These are phyloP conservation scores for Mastomys natalensis DNA, from an alignment of 2,113 vertebrate genomes.

Conservation along the genomic window DNA sequence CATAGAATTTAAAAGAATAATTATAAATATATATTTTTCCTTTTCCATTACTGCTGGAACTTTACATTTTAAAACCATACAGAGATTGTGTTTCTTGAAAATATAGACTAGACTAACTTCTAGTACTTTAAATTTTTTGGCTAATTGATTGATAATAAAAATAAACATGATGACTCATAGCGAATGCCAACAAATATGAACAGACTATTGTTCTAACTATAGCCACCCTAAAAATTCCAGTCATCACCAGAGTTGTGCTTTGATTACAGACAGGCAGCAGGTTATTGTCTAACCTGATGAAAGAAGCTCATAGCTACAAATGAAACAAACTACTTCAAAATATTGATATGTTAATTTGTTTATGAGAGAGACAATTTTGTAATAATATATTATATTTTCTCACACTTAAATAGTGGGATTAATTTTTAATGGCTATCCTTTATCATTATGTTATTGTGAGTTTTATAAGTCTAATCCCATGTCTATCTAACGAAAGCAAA, in stretches of 20 bases:
- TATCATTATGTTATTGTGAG: not conserved
- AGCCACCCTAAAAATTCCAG: constrained; percentile 36
- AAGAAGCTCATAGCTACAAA: not conserved
- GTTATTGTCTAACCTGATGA: not conserved
- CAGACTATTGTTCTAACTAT: constrained; percentile 34
- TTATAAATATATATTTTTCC: not conserved
- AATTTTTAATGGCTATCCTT: not conserved
- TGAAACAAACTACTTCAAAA: not conserved
- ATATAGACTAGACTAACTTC: not conserved
- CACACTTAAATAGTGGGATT: not conserved
- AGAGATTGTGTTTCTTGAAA: constrained; percentile 17
- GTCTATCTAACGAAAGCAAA: constrained; percentile 55
- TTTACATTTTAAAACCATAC: constrained; percentile 24
- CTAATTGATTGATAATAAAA: constrained; percentile 48
- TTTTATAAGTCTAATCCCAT: not conserved
- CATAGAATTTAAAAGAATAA: not conserved
- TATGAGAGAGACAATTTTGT: not conserved
- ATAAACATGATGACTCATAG: constrained; percentile 15
- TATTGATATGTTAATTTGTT: not conserved
- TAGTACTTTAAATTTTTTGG: not conserved
- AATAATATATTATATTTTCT: not conserved
- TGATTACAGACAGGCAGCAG: not conserved
- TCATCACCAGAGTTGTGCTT: not conserved
- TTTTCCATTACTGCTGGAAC: not conserved
- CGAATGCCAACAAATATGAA: not conserved